phyloP scores from a whole-genome alignment of 2,113 vertebrate genomes.

The Aix galericulata region DNA sequence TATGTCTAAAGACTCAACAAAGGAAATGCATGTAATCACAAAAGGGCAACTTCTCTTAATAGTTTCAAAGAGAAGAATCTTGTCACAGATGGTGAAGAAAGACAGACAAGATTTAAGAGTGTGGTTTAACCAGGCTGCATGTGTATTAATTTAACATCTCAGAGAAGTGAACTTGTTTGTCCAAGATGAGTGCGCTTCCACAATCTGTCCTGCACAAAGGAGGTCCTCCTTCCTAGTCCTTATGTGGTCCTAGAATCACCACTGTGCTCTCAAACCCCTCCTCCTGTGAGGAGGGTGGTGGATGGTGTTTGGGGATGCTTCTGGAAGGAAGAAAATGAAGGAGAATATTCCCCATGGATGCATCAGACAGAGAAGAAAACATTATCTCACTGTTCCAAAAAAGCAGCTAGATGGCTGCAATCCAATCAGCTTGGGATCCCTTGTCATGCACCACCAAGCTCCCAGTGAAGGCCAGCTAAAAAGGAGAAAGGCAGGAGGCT shows the following conservation, averaged over 20 bases:
- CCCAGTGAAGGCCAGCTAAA: rapidly evolving
- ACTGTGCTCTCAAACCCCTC: neutral
- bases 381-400: neutral
- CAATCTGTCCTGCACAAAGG: neutral
- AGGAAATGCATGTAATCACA: slow-evolving; percentile 40
- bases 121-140: slow-evolving; percentile 40
- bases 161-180: neutral
- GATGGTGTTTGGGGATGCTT: neutral
- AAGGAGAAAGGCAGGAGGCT: neutral
- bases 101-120: slow-evolving; percentile 41
- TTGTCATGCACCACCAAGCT: too few relatives aligned
- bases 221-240: neutral
- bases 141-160: slow-evolving; percentile 16
- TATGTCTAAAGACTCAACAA: slow-evolving; percentile 16
- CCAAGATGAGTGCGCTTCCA: neutral
- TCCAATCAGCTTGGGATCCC: neutral
- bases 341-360: neutral
- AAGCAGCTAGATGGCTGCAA: neutral
- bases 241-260: neutral
- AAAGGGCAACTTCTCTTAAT: neutral
- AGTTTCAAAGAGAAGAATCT: slow-evolving; percentile 52
- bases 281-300: neutral
- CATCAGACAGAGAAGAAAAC: neutral
- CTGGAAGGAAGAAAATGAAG: neutral
- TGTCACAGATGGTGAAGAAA: slow-evolving; percentile 41